Conservation (phyloP, 2,888 invertebrate genomes). For the Drosophila koepferae region DNA sequence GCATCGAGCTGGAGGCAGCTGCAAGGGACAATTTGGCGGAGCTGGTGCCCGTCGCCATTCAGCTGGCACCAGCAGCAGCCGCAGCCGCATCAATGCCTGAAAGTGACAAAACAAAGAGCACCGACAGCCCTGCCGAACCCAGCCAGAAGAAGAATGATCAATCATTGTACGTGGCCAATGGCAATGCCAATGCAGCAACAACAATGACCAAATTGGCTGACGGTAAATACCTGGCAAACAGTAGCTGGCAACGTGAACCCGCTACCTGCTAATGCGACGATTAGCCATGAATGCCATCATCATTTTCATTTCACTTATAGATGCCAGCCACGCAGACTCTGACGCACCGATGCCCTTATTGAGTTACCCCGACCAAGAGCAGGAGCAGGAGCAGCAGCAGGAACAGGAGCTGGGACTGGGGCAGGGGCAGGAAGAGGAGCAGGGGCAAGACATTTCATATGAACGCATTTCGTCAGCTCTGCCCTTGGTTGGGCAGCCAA, state of each 20-base stretch:
- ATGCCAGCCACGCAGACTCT: conserved; percentile 48
- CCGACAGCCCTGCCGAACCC: conserved; percentile 57
- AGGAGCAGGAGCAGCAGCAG: conserved; percentile 5
- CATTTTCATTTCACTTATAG: conserved; percentile 53
- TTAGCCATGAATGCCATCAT: conserved; percentile 57
- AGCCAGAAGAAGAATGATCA: conserved; percentile 62
- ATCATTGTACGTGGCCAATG: conserved; percentile 62
- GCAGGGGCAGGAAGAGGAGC: background rate
- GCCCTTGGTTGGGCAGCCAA: conserved; percentile 46
- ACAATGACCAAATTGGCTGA: conserved; percentile 57
- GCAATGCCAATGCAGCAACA: conserved; percentile 45
- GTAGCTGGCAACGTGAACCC: conserved; percentile 20
- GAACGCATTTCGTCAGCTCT: conserved; percentile 40
- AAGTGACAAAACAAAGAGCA: conserved; percentile 82
- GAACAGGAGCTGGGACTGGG: too few species aligned
- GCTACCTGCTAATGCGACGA: conserved; percentile 41
- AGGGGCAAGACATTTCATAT: conserved; percentile 22
- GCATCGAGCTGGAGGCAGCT: conserved; percentile 73
- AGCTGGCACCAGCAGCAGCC: conserved; percentile 29
- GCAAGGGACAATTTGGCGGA: conserved; percentile 76
- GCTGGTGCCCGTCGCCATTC: conserved; percentile 55
- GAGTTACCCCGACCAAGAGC: too few species aligned
- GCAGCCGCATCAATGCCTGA: conserved; percentile 34
- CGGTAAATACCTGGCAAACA: conserved; percentile 53
- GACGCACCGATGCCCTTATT: background rate